Conservation (phyloP, 2,797 vertebrate genomes). For the Pterois miles region DNA sequence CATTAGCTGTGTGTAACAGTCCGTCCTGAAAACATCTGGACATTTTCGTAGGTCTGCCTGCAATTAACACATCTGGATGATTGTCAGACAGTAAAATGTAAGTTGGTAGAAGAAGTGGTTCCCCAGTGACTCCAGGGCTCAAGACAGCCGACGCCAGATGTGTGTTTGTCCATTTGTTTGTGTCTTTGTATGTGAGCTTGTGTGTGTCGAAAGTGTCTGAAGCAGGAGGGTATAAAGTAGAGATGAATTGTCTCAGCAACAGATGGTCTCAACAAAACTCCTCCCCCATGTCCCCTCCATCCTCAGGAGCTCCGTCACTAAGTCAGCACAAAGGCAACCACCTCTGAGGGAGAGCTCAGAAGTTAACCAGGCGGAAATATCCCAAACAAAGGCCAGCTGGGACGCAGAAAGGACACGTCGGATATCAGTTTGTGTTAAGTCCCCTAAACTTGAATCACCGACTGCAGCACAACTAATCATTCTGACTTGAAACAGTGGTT, state of each 20-base stretch:
- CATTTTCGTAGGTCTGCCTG: neutral
- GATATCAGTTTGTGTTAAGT: slow-evolving; percentile 42
- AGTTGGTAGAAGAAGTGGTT: neutral
- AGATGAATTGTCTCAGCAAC: slow-evolving; percentile 75
- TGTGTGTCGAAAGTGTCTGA: slow-evolving; percentile 43
- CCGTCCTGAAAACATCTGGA: neutral
- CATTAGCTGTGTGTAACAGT: neutral
- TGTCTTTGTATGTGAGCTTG: slow-evolving; percentile 18
- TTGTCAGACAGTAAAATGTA: neutral
- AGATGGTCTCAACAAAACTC: slow-evolving; percentile 77
- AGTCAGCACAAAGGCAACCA: slow-evolving; percentile 72
- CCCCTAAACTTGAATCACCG: slow-evolving; percentile 41
- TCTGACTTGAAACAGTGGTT: slow-evolving; percentile 1
- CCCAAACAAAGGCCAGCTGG: slow-evolving; percentile 82
- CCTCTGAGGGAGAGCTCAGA: slow-evolving; percentile 68
- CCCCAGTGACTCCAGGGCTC: neutral
- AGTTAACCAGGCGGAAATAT: slow-evolving; percentile 81
- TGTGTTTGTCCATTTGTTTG: slow-evolving; percentile 31
- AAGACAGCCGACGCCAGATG: slow-evolving; percentile 31
- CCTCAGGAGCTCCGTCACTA: slow-evolving; percentile 63
- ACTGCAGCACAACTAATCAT: slow-evolving; percentile 26
- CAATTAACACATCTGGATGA: neutral
- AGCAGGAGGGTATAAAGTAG: slow-evolving; percentile 48
- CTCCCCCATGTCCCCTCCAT: slow-evolving; percentile 58
- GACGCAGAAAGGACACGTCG: slow-evolving; percentile 46